A percentile compares a stretch with the other conserved stretches of the same genome.
These are phyloP conservation scores for Rhinolophus ferrumequinum DNA, from an alignment of 2,113 vertebrate genomes.

Conservation along the genomic window DNA sequence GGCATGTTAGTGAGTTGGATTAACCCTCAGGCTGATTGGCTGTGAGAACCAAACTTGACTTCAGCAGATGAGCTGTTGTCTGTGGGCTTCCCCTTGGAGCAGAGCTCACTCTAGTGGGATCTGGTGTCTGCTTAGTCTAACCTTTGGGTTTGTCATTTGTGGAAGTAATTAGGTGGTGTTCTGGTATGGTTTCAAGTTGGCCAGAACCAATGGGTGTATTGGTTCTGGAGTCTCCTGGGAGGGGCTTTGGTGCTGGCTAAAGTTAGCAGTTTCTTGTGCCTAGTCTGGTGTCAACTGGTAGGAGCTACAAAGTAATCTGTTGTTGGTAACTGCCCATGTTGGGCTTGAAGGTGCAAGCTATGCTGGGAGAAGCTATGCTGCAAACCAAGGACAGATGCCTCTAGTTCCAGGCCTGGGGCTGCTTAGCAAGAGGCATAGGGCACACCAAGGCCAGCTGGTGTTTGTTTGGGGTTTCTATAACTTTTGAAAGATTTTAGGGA, in stretches of 20 bases:
- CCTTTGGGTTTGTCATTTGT: not conserved
- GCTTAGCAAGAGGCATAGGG: not conserved
- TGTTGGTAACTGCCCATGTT: not conserved
- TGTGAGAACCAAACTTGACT: not conserved
- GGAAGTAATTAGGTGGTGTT: not conserved
- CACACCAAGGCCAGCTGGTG: not conserved
- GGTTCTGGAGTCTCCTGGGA: not conserved
- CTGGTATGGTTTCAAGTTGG: not conserved
- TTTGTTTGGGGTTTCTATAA: not conserved
- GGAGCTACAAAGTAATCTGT: not conserved
- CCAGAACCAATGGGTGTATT: not conserved
- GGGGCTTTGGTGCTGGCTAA: not conserved
- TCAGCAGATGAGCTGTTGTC: not conserved
- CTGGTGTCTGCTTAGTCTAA: not conserved
- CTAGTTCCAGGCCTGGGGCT: not conserved
- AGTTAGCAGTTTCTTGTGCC: not conserved
- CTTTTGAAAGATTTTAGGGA: not conserved
- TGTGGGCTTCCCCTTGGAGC: not conserved
- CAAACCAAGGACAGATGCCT: not conserved
- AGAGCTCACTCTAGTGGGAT: not conserved
- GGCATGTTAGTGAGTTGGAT: not conserved
- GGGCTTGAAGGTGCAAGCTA: not conserved
- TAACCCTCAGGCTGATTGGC: not conserved
- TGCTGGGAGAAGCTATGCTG: not conserved
- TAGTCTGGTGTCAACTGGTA: not conserved